A percentile compares a stretch with the other conserved stretches of the same genome.
phyloP scores from a whole-genome alignment of 2,888 invertebrate species.

The Lydus trimaculatus region DNA sequence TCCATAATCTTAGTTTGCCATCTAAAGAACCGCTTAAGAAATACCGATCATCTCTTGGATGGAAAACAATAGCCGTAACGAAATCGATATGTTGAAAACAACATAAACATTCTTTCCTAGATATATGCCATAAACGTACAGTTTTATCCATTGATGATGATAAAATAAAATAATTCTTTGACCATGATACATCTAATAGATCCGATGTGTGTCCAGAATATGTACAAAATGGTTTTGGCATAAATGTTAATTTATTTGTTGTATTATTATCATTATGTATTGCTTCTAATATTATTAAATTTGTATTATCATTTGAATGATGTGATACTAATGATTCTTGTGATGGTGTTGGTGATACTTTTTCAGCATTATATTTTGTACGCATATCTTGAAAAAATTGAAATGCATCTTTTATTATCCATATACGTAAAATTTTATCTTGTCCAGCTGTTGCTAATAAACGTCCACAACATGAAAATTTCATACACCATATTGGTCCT shows the following conservation, averaged over 20 bases:
- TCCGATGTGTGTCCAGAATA: conserved; percentile 97
- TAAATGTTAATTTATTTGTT: conserved; percentile 74
- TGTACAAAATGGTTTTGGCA: conserved; percentile 89
- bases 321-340: conserved; percentile 89
- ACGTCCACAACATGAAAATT: conserved; percentile 95
- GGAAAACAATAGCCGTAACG: conserved; percentile 98
- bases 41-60: conserved; percentile 89
- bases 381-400: conserved; percentile 94
- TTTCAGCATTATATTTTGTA: conserved; percentile 92
- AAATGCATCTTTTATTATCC: conserved; percentile 92
- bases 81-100: conserved; percentile 99
- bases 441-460: conserved; percentile 97
- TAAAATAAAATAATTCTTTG: conserved; percentile 97
- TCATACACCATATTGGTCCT: conserved; percentile 99
- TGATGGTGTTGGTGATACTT: conserved; percentile 91
- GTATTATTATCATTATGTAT: conserved; percentile 70
- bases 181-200: conserved; percentile 97
- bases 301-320: conserved; percentile 71
- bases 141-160: conserved; percentile 99
- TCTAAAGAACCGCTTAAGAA: conserved; percentile 97
- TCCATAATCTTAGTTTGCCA: conserved; percentile 98
- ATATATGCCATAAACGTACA: conserved; percentile 97
- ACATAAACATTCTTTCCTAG: conserved; percentile 95
- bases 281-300: conserved; percentile 65
- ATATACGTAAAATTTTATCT: conserved; percentile 91